phyloP scores from a whole-genome alignment of 1,140 invertebrate genomes.

The Sycobia sp. region DNA sequence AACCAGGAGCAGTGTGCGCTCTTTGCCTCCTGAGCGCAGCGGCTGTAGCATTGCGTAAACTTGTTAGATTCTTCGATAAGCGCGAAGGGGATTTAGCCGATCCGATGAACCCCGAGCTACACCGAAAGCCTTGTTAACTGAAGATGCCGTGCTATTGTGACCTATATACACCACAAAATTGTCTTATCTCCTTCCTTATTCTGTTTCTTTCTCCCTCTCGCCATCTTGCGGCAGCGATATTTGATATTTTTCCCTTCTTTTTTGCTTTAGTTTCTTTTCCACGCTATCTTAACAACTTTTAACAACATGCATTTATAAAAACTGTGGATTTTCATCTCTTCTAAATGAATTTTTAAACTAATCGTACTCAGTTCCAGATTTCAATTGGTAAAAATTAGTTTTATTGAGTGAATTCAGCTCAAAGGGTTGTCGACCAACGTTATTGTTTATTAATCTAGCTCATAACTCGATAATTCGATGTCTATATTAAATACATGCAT shows the following conservation, averaged over 20 bases:
- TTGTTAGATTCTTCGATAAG: constrained; percentile 29
- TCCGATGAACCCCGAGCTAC: constrained; percentile 11
- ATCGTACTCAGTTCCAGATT: too few species aligned
- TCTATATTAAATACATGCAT: too few species aligned
- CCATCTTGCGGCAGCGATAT: background rate
- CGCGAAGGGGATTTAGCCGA: constrained; percentile 15
- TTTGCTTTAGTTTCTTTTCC: background rate
- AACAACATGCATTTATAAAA: too few species aligned
- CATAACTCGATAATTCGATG: too few species aligned
- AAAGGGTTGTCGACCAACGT: too few species aligned
- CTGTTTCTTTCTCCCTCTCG: background rate
- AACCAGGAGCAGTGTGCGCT: background rate
- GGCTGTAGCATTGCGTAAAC: constrained; percentile 20
- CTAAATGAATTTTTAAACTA: too few species aligned
- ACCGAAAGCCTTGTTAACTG: constrained; percentile 11
- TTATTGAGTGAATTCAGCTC: too few species aligned
- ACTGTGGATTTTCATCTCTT: too few species aligned
- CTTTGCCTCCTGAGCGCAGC: background rate
- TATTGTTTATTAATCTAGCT: too few species aligned
- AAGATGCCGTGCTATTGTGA: background rate
- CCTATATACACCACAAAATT: background rate
- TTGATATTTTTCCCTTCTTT: background rate
- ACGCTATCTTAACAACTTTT: too few species aligned
- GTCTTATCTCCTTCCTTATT: background rate
- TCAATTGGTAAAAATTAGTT: too few species aligned